phyloP scores from a whole-genome alignment of 2,797 vertebrate species.

The Sardinella longiceps region DNA sequence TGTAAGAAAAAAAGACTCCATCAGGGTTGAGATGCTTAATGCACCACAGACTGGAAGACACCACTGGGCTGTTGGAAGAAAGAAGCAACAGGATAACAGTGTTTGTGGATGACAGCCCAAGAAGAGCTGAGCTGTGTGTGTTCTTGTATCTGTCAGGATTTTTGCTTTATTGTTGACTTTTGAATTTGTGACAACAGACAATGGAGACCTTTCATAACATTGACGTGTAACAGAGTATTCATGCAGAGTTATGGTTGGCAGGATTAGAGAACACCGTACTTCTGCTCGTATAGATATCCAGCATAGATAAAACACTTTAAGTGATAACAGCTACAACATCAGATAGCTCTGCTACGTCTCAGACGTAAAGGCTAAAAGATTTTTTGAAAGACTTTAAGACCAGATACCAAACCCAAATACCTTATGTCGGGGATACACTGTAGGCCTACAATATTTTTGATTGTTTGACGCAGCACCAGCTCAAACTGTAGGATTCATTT shows the following conservation, averaged over 20 bases:
- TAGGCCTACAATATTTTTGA: not conserved
- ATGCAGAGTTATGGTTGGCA: not conserved
- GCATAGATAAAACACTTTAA: not conserved
- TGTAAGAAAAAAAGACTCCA: not conserved
- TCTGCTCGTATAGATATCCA: not conserved
- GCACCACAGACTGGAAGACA: not conserved
- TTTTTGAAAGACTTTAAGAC: no score
- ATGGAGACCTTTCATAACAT: not conserved
- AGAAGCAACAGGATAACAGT: not conserved
- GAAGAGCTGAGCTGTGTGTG: not conserved
- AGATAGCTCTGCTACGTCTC: not conserved
- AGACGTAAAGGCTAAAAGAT: no score
- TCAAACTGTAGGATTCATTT: no score
- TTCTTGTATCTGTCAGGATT: not conserved
- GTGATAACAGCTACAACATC: not conserved
- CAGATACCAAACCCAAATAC: no score
- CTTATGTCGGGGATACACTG: no score
- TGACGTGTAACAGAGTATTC: not conserved
- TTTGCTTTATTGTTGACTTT: not conserved
- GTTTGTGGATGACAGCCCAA: not conserved
- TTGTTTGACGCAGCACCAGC: no score
- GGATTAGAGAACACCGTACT: not conserved
- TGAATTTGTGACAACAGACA: no score
- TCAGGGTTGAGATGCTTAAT: not conserved
- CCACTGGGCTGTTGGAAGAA: not conserved